These are phyloP conservation scores for Leptodactylus fallax DNA, from an alignment of 2,797 vertebrate genomes.

Conservation along the genomic window DNA sequence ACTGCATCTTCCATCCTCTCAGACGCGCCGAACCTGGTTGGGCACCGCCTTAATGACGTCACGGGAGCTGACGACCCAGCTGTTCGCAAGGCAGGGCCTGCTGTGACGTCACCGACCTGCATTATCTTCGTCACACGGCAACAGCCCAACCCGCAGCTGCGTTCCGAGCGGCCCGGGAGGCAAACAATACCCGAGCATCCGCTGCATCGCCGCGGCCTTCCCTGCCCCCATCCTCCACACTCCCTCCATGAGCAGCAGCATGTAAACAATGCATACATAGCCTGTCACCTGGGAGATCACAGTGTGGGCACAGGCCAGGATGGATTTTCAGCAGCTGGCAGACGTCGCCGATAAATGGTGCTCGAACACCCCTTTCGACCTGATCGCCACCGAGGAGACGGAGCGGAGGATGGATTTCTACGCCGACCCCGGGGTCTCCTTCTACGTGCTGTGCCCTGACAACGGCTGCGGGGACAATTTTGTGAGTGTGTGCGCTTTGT, in stretches of 20 bases:
- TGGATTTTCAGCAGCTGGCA: slow-evolving; percentile 97
- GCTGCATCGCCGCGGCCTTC: slow-evolving; percentile 44
- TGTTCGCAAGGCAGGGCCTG: slow-evolving; percentile 43
- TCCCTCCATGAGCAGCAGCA: slow-evolving; percentile 45
- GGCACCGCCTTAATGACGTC: slow-evolving; percentile 61
- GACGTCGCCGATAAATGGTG: slow-evolving; percentile 97
- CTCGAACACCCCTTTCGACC: slow-evolving; percentile 93
- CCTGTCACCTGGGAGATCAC: slow-evolving; percentile 16
- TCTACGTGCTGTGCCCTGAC: slow-evolving; percentile 94
- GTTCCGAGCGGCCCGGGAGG: slow-evolving; percentile 25
- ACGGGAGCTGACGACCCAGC: slow-evolving; percentile 26
- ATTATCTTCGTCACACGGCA: slow-evolving; percentile 57
- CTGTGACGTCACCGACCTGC: slow-evolving; percentile 59
- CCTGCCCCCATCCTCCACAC: background rate
- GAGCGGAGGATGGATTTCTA: slow-evolving; percentile 97
- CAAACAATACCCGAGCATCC: slow-evolving; percentile 55
- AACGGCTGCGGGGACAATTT: slow-evolving; percentile 91
- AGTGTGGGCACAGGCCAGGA: slow-evolving; percentile 69
- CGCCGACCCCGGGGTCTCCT: slow-evolving; percentile 94
- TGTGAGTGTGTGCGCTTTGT: slow-evolving; percentile 79
- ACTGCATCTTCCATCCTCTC: background rate
- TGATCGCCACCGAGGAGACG: slow-evolving; percentile 94
- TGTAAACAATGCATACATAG: slow-evolving; percentile 57
- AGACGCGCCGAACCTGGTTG: slow-evolving; percentile 4
- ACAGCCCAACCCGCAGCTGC: slow-evolving; percentile 47